Base-by-base conservation (phyloP, 2,113 vertebrate genomes). In the Podilymbus podiceps region DNA sequence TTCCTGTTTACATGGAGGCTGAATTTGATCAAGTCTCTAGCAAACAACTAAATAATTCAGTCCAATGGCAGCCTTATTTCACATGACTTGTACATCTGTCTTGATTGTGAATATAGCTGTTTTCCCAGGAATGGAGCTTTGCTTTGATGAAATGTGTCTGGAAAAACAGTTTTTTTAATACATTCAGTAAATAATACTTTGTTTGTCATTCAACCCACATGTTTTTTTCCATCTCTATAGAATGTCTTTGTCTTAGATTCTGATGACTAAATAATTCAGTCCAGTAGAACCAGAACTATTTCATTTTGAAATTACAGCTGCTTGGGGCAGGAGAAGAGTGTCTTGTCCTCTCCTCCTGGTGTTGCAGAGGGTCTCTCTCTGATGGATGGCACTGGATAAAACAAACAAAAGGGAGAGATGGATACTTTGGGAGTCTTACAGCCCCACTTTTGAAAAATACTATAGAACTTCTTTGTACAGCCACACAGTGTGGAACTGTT, bases 31-130 rank as follows among this genome's bases (percentile, higher is more conserved):
- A 83, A 90, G 60, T 87, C 35, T 97, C 76, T 81, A 87, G 69
- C 76, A 97, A 97, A 93, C 91, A 95, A 87, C 80, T 95, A 96
- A 97, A 97, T 96, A 97, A 97, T 97, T 97, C 90, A 97, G 85
- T 82, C 74, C 80, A 91, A 72, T 88, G 73, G 66, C 89, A 94
- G 85, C 69, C 81, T 95, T 96, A 90, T 95, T 95, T 95, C 92
- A 92, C 86, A 89, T 94, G 90, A 93, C 90, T 95, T 95, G 80
- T 94, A 69, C 77, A 87, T 93, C 92, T 96, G 94, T 90, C 95
- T 87, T 87, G 67, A 80, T 73, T 81, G 90, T 95, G 80, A 90
- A 72, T 96, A 75, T 96, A 92, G 83, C 58, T 95, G 72, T 80
- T 93, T 87, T 91, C 60, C 47, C 44, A 90, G 83, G 68, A 80